Evolutionary conservation across 2,888 invertebrate species (phyloP), one percentile per base, ranked within the genome.

Genomic region (Scaptomyza polygonia): DNA sequence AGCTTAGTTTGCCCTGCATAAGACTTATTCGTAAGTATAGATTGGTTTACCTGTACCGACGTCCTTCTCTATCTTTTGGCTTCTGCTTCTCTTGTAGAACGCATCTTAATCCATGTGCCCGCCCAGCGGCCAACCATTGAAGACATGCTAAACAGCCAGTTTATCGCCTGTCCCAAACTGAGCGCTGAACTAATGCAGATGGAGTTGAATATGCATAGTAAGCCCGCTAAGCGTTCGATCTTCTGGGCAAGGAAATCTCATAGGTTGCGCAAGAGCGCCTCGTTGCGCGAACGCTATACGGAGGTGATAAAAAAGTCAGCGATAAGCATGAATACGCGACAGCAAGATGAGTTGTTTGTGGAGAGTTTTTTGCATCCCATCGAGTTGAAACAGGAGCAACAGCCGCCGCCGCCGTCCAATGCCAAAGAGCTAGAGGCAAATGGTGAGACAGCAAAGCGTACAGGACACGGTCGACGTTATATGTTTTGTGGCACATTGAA

Each of bases 91-190:
- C 2, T n/a, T 65, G 3, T 71, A 93, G 93, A 93, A 88, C 92
- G 92, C 71, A 93, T 93, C 74, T 88, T 93, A 72, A 91, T 93
- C 39, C 93, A 93, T 81, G 88, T 92, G 59, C 93, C 93, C 32
- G 89, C 88, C 32, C 92, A 92, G 67, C 90, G 93, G 62, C 92
- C 93, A 61, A 91, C 90, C 47, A 86, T 93, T 36, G 92, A 92
- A 49, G 92, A 93, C 64, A 92, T 93, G 59, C 84, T 92, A 16
- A 87, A 89, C 61, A 92, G 93, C 68, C 94, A 94, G 76, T 95
- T 94, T 93, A 91, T 95, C 29, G 87, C 77, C 44, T 88, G 88
- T 64, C 91, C 91, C 62, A 90, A 90, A 69, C 72, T 91, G 40
- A 91, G 91, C 58, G 83, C 73, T 11, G 91, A 91, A 32, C 78